Evolutionary conservation across 1,140 invertebrate genomes (phyloP), one percentile per base, ranked within the genome.

Genomic region (Drosophila micromelanica): DNA sequence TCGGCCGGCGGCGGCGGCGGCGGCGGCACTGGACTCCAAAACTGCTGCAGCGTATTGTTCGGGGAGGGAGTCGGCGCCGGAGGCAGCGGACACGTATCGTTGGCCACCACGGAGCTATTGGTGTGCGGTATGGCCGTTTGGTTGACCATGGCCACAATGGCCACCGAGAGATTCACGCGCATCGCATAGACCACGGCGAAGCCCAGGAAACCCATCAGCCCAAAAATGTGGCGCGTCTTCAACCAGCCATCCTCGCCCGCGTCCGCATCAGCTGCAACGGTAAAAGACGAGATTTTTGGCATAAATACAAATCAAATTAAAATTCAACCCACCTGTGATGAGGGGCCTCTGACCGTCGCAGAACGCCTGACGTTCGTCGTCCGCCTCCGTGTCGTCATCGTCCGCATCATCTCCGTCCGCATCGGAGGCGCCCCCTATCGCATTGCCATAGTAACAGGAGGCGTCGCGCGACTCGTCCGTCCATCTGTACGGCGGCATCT

Each of bases 131-230:
- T 93, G 2, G 93, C 94, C 17, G 96, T 95, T 60, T 96, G 94
- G 78, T 98, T 98, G 2, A 96, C 95, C 98, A 99, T 99, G 5
- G 97, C 97, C 9, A 99, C 97, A 90, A 98, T 98, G 5, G 97
- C 98, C 9, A 99, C 96, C 3, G 97, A 98, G 23, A 99, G 93
- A 92, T 98, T 98, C 0, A 98, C 97, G 69, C 98, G 93, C 95
- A 98, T 96, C 0, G 97, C 96, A 92, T 98, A 98, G 1, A 98
- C 96, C 78, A 97, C 95, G 17, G 96, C 95, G 85, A 98, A 95
- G 52, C 96, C 95, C 70, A 96, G 91, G 93, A 98, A 95, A 73
- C 96, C 95, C 91, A 98, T 93, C 45, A 97, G 93, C 0, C 96
- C 96, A 40, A 98, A 93, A 0, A 96, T 94, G 79, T 96, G 94